Evolutionary conservation across 1,140 invertebrate genomes (phyloP).

Genomic region (Drosophila sp.): DNA sequence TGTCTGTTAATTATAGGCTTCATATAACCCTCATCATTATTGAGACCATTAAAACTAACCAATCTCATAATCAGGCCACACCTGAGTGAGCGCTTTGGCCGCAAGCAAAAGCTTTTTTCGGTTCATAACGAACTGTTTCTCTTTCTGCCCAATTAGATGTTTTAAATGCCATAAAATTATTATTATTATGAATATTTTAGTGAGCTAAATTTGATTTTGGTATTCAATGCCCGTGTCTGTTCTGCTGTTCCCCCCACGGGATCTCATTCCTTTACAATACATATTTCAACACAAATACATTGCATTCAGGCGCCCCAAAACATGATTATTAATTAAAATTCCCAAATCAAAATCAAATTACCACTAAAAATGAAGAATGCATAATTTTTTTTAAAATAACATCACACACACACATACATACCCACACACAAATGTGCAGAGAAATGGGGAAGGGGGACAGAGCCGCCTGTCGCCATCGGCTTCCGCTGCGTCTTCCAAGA

Average conservation of each 20-base stretch:
- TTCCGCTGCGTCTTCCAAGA: slow-evolving; percentile 70
- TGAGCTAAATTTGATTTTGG: slow-evolving; percentile 40
- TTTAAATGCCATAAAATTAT: slow-evolving; percentile 70
- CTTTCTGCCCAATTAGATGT: slow-evolving; percentile 60
- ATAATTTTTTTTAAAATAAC: slow-evolving; percentile 61
- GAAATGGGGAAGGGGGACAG: slow-evolving; percentile 22
- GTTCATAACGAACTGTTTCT: slow-evolving; percentile 26
- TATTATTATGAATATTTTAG: slow-evolving; percentile 40
- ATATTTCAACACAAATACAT: slow-evolving; percentile 68
- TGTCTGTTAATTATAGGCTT: slow-evolving; percentile 17
- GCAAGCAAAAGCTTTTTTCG: slow-evolving; percentile 34
- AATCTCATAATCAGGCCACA: slow-evolving; percentile 38
- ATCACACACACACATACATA: slow-evolving; percentile 21
- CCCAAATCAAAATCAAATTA: slow-evolving; percentile 79
- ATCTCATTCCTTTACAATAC: slow-evolving; percentile 19
- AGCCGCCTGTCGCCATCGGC: slow-evolving; percentile 61
- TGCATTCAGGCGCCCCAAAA: slow-evolving; percentile 35
- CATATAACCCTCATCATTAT: slow-evolving; percentile 23
- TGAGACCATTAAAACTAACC: slow-evolving; percentile 27
- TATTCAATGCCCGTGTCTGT: slow-evolving; percentile 40
- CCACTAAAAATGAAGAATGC: slow-evolving; percentile 67
- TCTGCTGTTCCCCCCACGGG: background rate
- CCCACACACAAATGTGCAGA: slow-evolving; percentile 6
- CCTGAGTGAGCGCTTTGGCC: slow-evolving; percentile 15
- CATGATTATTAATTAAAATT: slow-evolving; percentile 78